phyloP scores from a whole-genome alignment of 2,888 invertebrate species.

The Macrophya alboannulata region DNA sequence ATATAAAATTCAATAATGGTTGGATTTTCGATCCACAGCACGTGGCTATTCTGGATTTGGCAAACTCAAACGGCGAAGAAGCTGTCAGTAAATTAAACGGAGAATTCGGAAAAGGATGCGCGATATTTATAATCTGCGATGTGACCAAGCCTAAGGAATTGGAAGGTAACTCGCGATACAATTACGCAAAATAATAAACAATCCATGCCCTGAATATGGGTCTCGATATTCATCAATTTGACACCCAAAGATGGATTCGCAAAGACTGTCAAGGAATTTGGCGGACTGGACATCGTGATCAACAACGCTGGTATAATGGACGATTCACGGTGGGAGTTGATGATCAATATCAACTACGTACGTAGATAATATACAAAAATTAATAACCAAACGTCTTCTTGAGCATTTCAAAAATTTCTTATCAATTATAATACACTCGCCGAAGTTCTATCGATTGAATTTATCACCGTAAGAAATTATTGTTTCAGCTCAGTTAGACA shows the following conservation, averaged over 20 bases:
- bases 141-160: constrained; percentile 80
- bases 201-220: background rate
- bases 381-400: background rate
- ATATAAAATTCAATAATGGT: background rate
- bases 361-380: background rate
- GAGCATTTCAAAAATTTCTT: background rate
- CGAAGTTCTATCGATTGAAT: too few species aligned
- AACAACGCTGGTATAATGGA: constrained; percentile 76
- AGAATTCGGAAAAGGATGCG: constrained; percentile 80
- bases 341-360: constrained; percentile 67
- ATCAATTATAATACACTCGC: background rate
- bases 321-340: constrained; percentile 70
- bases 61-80: constrained; percentile 77
- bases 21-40: constrained; percentile 61
- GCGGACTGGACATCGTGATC: constrained; percentile 82
- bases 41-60: constrained; percentile 77
- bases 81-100: constrained; percentile 79
- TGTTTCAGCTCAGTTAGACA: too few species aligned
- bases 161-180: constrained; percentile 73
- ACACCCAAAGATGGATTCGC: constrained; percentile 77
- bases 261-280: constrained; percentile 78
- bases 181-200: background rate
- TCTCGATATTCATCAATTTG: background rate
- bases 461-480: too few species aligned
- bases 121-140: constrained; percentile 81